Base-by-base conservation (phyloP, 2,113 vertebrate genomes). In the Macquaria ambigua region DNA sequence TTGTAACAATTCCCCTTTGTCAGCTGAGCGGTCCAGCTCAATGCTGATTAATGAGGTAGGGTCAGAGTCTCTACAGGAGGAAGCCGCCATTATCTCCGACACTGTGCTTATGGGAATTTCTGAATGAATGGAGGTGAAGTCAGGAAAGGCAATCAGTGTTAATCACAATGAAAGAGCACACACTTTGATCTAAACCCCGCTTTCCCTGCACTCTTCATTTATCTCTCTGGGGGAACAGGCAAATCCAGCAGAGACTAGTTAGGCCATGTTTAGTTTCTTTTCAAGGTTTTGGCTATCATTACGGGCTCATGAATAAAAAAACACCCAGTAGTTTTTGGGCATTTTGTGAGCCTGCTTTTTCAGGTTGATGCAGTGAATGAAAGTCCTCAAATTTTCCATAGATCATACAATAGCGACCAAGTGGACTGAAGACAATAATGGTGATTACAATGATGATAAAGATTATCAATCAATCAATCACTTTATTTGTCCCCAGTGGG, bases 11-110 rank as follows among this genome's bases (percentile, higher is more conserved):
- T 85, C 81, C 82, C 79, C 55, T 89, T 83, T 87, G 90, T 90
- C 80, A 84, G 82, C 81, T 48, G 75, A 85, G 77, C 53, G 12
- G 79, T 83, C 56, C 68, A 18, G 77, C 87, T 93, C 93, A 95
- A 93, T 92, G 84, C 90, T 93, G 94, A 94, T 94, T 94, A 95
- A 95, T 93, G 90, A 89, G 80, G 87, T 55, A 66, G 82, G 92
- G 89, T 92, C 87, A 82, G 85, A 83, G 75, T 77, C 77, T 80
- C 83, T 84, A 81, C 82, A 59, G 74, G 75, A 91, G 89, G 87
- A 91, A 81, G 80, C 55, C 23, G 63, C 85, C 82, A 92, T 95
- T 91, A 93, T 92, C 78, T 85, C 48, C 43, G n/a, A 84, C 75
- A 64, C 79, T 77, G 87, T 41, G 74, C 81, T 78, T 52, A 43